Base-by-base conservation (phyloP, 2,888 invertebrate species). In the Drosophila kuntzei region DNA sequence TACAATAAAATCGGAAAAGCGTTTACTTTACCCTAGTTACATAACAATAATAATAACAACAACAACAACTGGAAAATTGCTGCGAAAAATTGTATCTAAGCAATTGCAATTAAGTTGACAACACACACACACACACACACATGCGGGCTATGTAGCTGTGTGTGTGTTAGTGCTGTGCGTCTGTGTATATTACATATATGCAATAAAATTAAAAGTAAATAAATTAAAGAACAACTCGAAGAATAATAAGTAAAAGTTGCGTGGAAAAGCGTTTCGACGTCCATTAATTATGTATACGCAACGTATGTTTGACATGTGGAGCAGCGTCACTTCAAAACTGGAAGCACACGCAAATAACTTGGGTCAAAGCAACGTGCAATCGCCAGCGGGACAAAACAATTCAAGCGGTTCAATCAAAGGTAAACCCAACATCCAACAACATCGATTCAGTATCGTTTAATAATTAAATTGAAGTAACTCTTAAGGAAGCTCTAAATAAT, bases 271-370 rank as follows among this genome's bases (percentile, higher is more conserved):
- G 39, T 36, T 74, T 16, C 20, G 71, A 75, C 29, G 63, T 61
- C 49, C 53, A 43, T 76, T 82, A 90, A 92, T 91, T 91, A 92
- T 92, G 92, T 92, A 92, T 92, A 92, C 92, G 90, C 92, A 92
- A 91, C 92, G 92, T 89, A 92, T 92, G 92, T 92, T 92, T 92
- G 92, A 92, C 89, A 92, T 92, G 92, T 92, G 92, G 92, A 92
- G 92, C 90, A 92, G 91, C 88, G 92, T 92, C 83, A 92, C 92
- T 89, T 92, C 92, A 86, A 92, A 92, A 90, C 88, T 92, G 90
- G 92, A 92, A 91, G 92, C 92, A 77, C 92, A 92, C 90, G 92
- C 92, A 67, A 92, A 92, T 85, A 92, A 91, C 77, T 88, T 92
- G 87, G 91, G 92, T 87, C 92, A 92, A 87, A 92, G 92, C 79